Base-by-base conservation (phyloP, 2,797 vertebrate species). In the Enteromius thamalakanensis region DNA sequence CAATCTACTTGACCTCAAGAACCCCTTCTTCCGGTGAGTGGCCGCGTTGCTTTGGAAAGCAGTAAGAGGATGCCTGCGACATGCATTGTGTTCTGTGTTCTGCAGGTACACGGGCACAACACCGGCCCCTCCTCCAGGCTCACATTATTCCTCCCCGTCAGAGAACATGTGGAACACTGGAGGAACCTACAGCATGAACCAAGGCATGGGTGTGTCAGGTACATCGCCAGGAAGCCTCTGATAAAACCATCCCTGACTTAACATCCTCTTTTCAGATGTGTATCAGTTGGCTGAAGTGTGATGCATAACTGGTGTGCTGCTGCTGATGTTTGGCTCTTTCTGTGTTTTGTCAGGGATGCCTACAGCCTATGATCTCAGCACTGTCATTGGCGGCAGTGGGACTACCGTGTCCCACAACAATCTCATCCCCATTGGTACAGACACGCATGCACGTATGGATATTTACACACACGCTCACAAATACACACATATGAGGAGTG, bases 101-200 rank as follows among this genome's bases (percentile, higher is more conserved):
- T 89, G 81, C 88, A 98, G 97, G 94, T 98, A 98, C 93, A 98
- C 97, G 17, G 97, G 97, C 91, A 92, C 94, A 26, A 96, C 94
- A 49, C 97, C 97, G 0, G 95, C 96, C 12, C 97, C 97, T 14
- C 97, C 97, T 3, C 97, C 97, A 2, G 97, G 97, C 86, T 98
- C 97, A 81, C 97, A 98, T 93, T 98, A 98, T 95, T 94, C 92
- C 3, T 98, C 97, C 47, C 97, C 97, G 2, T 98, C 97, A 0
- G 97, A 98, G 93, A 97, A 95, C 91, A 98, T 98, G 96, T 98
- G 97, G 97, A 97, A 96, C 92, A 94, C 96, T 3, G 96, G 96
- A 84, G 92, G 93, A 65, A 90, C 93, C 88, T 98, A 98, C 92
- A 95, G 87, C 92, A 96, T 97, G 95, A 95, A 90, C 94, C 96